A percentile compares a stretch with the other conserved stretches of the same genome.
These are phyloP conservation scores for Hoplostethus mediterraneus DNA, from an alignment of 2,797 vertebrate species.

Conservation along the genomic window DNA sequence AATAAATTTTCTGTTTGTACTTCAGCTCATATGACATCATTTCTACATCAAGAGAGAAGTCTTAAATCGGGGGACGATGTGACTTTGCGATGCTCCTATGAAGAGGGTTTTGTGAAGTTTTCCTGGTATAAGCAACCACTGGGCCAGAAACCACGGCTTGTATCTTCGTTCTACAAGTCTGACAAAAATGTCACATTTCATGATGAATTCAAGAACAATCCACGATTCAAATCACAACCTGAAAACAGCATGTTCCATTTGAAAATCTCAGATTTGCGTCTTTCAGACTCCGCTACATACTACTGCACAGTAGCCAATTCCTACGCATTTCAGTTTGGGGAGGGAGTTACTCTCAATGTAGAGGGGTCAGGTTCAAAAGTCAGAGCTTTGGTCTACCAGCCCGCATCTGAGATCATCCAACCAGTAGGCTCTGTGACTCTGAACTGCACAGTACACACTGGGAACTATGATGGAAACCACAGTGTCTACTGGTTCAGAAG, in stretches of 20 bases:
- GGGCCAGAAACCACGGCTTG: constrained; percentile 30
- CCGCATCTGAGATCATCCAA: constrained; percentile 2
- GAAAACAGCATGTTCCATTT: not conserved
- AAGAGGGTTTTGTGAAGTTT: not conserved
- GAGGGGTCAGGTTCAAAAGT: constrained; percentile 2
- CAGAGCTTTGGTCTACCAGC: constrained; percentile 30
- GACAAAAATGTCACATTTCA: not conserved
- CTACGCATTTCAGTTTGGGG: not conserved
- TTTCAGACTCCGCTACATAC: constrained; percentile 57
- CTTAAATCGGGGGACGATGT: constrained; percentile 8
- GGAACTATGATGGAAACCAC: constrained; percentile 48
- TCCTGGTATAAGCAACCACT: constrained; percentile 56
- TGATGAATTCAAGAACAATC: constrained; percentile 27
- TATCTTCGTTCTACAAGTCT: constrained; percentile 14
- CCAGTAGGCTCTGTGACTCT: constrained; percentile 31
- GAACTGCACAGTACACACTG: constrained; percentile 52
- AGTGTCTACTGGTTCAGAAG: constrained; percentile 68
- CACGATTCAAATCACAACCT: constrained; percentile 12
- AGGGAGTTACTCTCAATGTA: constrained; percentile 4
- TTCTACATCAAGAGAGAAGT: constrained; percentile 2
- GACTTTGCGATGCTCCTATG: constrained; percentile 45
- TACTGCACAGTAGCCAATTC: constrained; percentile 26
- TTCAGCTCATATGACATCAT: constrained; percentile 16
- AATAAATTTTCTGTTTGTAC: not conserved
- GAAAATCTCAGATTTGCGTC: not conserved